Percentiles rank a stretch among this genome's conserved stretches.
Evolutionary conservation across 2,113 vertebrate species (phyloP).

Genomic region (Centropus bengalensis): DNA sequence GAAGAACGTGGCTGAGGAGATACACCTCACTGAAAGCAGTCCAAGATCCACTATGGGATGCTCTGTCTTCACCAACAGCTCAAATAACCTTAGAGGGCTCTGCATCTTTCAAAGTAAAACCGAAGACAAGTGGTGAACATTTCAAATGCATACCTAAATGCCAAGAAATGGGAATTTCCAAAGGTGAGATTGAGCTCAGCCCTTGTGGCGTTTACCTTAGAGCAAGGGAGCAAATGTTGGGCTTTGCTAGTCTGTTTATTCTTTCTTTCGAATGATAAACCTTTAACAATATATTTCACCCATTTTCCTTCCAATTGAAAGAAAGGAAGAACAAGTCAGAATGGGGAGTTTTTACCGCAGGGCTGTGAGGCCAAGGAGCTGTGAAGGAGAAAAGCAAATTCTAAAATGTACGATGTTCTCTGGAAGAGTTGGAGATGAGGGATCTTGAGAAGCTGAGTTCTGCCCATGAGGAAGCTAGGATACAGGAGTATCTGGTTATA

Average conservation of each 20-base stretch:
- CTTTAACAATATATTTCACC: neutral
- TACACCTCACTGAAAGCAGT: neutral
- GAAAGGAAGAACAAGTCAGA: neutral
- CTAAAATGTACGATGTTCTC: neutral
- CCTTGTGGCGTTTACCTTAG: neutral
- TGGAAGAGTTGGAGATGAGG: neutral
- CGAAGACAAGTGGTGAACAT: neutral
- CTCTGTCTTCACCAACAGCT: neutral
- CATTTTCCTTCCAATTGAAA: neutral
- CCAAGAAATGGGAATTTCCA: constrained; percentile 11
- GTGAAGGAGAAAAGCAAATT: neutral
- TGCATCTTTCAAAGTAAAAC: neutral
- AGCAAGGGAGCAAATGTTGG: neutral
- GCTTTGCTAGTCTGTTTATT: neutral
- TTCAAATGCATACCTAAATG: neutral
- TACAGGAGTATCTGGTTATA: neutral
- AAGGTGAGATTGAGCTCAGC: constrained; percentile 38
- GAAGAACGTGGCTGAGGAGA: neutral
- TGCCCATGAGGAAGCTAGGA: neutral
- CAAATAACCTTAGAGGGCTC: rapidly evolving
- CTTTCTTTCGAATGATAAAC: neutral
- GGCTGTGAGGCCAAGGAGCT: neutral
- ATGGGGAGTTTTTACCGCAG: neutral
- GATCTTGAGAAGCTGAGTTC: neutral
- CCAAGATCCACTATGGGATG: neutral